Evolutionary conservation across 1,140 invertebrate genomes (phyloP).

Genomic region (Saxidomus purpurata): DNA sequence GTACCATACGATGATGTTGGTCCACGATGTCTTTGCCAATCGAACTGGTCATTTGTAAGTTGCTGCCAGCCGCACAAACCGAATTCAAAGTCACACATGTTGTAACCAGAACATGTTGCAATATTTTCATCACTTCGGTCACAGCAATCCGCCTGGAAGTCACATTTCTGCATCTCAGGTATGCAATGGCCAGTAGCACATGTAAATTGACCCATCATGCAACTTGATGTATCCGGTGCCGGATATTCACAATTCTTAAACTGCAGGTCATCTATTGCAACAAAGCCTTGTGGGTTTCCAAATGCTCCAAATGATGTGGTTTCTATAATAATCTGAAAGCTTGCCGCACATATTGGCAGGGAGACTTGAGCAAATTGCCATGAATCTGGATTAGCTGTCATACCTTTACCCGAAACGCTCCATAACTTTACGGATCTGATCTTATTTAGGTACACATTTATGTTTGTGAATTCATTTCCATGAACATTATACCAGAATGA

Average conservation of each 20-base stretch:
- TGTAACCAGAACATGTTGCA: conserved; percentile 72
- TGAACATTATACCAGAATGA: conserved; percentile 81
- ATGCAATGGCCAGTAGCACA: conserved; percentile 79
- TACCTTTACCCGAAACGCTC: conserved; percentile 23
- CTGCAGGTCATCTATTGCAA: conserved; percentile 80
- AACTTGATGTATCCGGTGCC: conserved; percentile 44
- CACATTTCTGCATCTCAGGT: conserved; percentile 76
- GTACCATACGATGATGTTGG: conserved; percentile 75
- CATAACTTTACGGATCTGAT: conserved; percentile 14
- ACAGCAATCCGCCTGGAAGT: conserved; percentile 82
- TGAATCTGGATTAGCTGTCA: conserved; percentile 45
- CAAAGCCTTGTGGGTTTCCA: conserved; percentile 55
- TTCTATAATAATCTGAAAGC: conserved; percentile 82
- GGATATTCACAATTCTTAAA: conserved; percentile 75
- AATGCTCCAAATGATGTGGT: conserved; percentile 60
- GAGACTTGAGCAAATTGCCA: conserved; percentile 75
- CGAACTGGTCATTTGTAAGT: conserved; percentile 78
- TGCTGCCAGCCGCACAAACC: conserved; percentile 81
- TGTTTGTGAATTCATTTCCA: conserved; percentile 65
- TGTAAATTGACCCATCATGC: conserved; percentile 72
- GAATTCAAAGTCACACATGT: conserved; percentile 80
- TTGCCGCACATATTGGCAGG: conserved; percentile 77
- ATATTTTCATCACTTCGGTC: conserved; percentile 80
- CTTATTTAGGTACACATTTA: conserved; percentile 72
- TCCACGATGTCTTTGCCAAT: conserved; percentile 80